phyloP scores from a whole-genome alignment of 2,797 vertebrate species.

The Lithobates sylvaticus region DNA sequence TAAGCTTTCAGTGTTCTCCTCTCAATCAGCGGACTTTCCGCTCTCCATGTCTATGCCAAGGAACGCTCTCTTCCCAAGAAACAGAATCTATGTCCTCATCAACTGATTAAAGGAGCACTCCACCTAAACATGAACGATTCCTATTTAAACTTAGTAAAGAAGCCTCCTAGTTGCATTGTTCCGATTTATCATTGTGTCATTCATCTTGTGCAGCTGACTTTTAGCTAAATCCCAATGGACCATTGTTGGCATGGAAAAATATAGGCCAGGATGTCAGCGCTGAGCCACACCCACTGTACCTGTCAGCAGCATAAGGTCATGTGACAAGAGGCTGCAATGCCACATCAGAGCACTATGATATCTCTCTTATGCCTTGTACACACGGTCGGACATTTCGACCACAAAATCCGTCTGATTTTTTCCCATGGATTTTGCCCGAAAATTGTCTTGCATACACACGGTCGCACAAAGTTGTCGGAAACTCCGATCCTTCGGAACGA shows the following conservation, averaged over 20 bases:
- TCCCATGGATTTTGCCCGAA: no score
- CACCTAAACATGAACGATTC: background rate
- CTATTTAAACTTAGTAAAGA: background rate
- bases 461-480: no score
- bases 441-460: no score
- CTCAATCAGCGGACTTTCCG: conserved; percentile 6
- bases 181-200: background rate
- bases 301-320: background rate
- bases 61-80: background rate
- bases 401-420: no score
- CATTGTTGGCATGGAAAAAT: background rate
- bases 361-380: no score
- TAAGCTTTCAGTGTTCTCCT: background rate
- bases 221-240: no score
- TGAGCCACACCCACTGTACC: background rate
- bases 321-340: background rate
- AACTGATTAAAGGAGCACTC: background rate
- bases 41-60: conserved; percentile 13
- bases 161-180: no score
- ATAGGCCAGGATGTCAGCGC: no score
- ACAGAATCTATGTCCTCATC: background rate
- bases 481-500: no score
- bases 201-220: background rate
- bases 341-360: no score
- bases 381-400: no score